Evolutionary conservation across 2,797 vertebrate genomes (phyloP).

Genomic region (Acropternis orthonyx): DNA sequence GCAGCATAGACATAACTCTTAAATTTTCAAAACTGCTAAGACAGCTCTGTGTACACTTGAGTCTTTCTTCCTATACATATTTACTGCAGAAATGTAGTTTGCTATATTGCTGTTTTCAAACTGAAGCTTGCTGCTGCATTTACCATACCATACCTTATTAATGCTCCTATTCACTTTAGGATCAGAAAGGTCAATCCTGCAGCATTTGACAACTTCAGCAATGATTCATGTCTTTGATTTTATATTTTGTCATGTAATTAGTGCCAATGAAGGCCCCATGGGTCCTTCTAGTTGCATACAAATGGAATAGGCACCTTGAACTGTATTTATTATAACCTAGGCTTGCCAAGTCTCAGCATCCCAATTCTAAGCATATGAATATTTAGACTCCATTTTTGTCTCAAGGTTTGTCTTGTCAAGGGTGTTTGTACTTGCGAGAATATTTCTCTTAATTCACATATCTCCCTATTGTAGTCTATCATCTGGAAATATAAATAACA

Average conservation of each 20-base stretch:
- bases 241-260: constrained; percentile 4
- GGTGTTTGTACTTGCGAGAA: not conserved
- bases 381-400: not conserved
- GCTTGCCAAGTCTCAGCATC: not conserved
- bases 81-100: not conserved
- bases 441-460: not conserved
- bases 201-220: not conserved
- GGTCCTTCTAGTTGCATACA: not conserved
- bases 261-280: not conserved
- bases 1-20: not conserved
- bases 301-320: not conserved
- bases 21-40: constrained; percentile 9
- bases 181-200: constrained; percentile 5
- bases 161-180: not conserved
- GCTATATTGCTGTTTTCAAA: not conserved
- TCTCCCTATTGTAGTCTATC: not conserved
- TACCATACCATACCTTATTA: not conserved
- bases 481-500: not conserved
- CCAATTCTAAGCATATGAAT: not conserved
- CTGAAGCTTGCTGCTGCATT: not conserved
- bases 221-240: not conserved
- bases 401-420: not conserved
- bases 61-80: not conserved
- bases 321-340: not conserved
- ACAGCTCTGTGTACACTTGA: not conserved